A percentile compares a stretch with the other conserved stretches of the same genome.
phyloP scores from a whole-genome alignment of 2,797 vertebrate genomes.

The Hyperoplus immaculatus region DNA sequence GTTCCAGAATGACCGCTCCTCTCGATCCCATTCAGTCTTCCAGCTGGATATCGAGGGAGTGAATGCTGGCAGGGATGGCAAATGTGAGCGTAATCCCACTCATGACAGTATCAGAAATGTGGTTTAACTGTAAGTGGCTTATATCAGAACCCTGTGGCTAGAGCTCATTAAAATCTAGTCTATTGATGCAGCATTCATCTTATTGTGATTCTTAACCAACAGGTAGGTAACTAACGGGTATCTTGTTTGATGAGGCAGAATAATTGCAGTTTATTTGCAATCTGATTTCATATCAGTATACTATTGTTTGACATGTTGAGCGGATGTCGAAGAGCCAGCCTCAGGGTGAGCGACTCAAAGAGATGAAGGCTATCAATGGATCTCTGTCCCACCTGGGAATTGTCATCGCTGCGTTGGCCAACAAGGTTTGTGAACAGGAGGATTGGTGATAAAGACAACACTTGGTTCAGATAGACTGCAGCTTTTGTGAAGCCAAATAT shows the following conservation, averaged over 20 bases:
- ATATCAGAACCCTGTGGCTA: background rate
- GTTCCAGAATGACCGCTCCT: slow-evolving; percentile 84
- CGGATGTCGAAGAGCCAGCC: slow-evolving; percentile 88
- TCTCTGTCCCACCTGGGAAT: slow-evolving; percentile 91
- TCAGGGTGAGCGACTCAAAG: slow-evolving; percentile 90
- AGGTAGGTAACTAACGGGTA: too few species aligned
- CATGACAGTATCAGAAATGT: background rate
- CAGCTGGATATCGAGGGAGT: slow-evolving; percentile 91
- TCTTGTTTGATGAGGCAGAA: too few species aligned
- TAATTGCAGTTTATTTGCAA: background rate
- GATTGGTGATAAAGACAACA: background rate
- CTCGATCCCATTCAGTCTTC: slow-evolving; percentile 85
- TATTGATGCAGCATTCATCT: background rate
- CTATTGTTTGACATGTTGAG: slow-evolving; percentile 67
- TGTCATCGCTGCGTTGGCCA: slow-evolving; percentile 91
- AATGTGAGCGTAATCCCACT: slow-evolving; percentile 78
- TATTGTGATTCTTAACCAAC: background rate
- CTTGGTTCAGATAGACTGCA: background rate
- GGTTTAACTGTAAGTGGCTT: background rate
- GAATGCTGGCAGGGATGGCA: slow-evolving; percentile 82
- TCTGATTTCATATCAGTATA: background rate
- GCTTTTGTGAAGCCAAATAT: background rate
- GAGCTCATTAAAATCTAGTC: background rate
- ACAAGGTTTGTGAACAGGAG: slow-evolving; percentile 84
- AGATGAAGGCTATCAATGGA: slow-evolving; percentile 93